Evolutionary conservation across 2,797 vertebrate species (phyloP).

Genomic region (Aphelocoma californica): DNA sequence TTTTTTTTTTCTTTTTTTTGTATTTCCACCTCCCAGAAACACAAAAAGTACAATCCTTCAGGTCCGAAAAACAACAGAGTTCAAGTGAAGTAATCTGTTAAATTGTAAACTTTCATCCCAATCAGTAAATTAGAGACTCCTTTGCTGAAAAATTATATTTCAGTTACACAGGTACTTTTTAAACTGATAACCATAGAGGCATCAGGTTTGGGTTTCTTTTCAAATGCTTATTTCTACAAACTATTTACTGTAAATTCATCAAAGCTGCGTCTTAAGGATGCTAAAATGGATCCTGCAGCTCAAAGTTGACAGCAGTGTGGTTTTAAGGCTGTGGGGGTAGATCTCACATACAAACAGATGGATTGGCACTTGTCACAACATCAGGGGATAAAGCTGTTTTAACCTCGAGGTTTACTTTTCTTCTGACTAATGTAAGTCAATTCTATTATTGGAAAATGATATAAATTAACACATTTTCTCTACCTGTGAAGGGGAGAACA

Average conservation of each 20-base stretch:
- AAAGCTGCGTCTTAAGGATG: not conserved
- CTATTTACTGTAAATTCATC: not conserved
- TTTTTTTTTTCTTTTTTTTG: fast-evolving
- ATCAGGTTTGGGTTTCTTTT: not conserved
- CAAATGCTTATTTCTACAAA: not conserved
- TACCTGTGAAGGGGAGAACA: not conserved
- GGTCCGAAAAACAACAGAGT: not conserved
- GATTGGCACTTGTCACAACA: not conserved
- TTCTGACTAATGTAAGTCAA: not conserved
- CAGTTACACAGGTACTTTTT: not conserved
- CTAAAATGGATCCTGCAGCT: not conserved
- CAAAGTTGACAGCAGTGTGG: fast-evolving
- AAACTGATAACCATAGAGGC: not conserved
- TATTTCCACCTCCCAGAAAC: not conserved
- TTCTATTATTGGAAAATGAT: not conserved
- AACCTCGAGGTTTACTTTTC: not conserved
- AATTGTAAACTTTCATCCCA: not conserved
- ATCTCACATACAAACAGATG: not conserved
- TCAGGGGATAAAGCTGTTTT: not conserved
- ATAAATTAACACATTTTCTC: not conserved
- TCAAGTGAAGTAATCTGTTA: not conserved
- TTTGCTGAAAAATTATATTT: not conserved
- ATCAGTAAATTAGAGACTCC: not conserved
- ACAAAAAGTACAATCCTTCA: not conserved
- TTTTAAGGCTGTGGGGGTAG: not conserved